Base-by-base conservation (phyloP, 1,140 invertebrate species). In the Drosophila sulfurigaster region DNA sequence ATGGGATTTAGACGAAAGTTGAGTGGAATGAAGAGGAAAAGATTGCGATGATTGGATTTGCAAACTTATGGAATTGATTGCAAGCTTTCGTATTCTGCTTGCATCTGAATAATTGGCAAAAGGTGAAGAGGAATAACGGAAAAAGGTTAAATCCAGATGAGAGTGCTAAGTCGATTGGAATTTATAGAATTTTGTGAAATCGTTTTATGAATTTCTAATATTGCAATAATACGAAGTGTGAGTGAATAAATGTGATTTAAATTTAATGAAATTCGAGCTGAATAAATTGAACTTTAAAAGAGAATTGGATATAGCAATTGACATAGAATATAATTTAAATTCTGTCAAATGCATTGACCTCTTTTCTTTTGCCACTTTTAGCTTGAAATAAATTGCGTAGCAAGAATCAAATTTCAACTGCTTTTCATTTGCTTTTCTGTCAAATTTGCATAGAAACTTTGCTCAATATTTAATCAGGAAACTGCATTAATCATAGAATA, bases 401-500 rank as follows among this genome's bases (percentile, higher is more conserved):
- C 13, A 48, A 20, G 7, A 16, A 41, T 4, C 4, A 7, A 43
- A 38, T 38, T 10, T 15, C 46, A 11, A 16, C 15, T 7, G 46
- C 41, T 35, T 54, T n/a, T 32, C 13, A 35, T 35, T n/a, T 1
- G 11, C 5, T 30, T 52, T 0, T 10, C 11, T 25, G 20, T 3
- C 20, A 5, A 25, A 15, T n/a, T 13, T 54, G 15, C 51, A 32
- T n/a, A 7, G 28, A 56, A 56, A 35, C 20, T 57, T 8, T 35
- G 5, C 3, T 54, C 28, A 54, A 54, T 54, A 32, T 35, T 32
- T 52, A 30, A 32, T 13, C n/a, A 30, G 49, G 25, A 54, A 54
- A 35, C 13, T 35, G 51, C n/a, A 54, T 54, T 54, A 54, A 57
- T 16, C 35, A 57, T 25, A 41, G 35, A 30, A 56, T n/a, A 38